Base-by-base conservation (phyloP, 1,140 invertebrate species). In the Formica selysi region DNA sequence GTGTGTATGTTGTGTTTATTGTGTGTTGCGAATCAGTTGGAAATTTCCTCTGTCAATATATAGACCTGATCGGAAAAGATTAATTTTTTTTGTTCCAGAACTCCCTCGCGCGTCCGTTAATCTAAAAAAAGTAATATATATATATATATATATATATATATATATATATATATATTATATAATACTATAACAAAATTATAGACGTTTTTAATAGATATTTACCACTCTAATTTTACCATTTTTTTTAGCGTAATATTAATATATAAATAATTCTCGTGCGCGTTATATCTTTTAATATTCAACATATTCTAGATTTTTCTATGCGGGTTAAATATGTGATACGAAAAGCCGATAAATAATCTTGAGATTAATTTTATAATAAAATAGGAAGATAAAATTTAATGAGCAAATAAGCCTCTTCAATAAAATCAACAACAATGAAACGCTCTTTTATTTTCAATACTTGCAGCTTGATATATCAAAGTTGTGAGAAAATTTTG, bases 21-120 rank as follows among this genome's bases (percentile, higher is more conserved):
- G 3, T 32, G 32, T 32, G 41, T 68, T 78, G 38, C 76, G 36
- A 73, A 88, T 81, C 71, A 68, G 38, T 57, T 86, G 70, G 54
- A 81, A 76, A 76, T 76, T 44, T 32, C 73, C 13, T 54, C 3
- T 19, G 32, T 78, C 26, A 48, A n/a, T 51, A 36, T 19, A 36
- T 36, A 7, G 22, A 61, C n/a, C 54, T 51, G 32, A 32, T 61
- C 22, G 16, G 62, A 29, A 61, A 61, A 76, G 36, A 36, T n/a
- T 22, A 59, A 32, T 0, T 19, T 36, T 19, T 48, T 70, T 76
- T 32, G 32, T 11, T 2, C 13, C 19, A 22, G 8, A 71, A 5
- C 3, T 71, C 8, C 38, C 38, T 32, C 32, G 32, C 32, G 3
- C 29, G 29, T 29, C 13, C 29, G 32, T 59, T 38, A 29, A 74